A percentile compares a stretch with the other conserved stretches of the same genome.
Conservation (phyloP, 2,888 invertebrate genomes). For the Parapristionchus giblindavisi region DNA sequence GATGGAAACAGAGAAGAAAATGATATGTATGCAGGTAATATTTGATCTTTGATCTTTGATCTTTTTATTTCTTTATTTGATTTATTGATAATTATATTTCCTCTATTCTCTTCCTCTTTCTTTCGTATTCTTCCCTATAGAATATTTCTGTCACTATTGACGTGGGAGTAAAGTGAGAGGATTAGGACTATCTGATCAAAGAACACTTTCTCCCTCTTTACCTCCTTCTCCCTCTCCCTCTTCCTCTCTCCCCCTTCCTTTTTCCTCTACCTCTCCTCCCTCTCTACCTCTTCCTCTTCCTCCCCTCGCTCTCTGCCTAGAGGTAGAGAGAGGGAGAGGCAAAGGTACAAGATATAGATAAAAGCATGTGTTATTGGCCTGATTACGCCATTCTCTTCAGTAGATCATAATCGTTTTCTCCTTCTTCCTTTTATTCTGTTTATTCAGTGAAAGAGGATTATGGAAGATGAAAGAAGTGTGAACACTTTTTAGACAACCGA, state of each 20-base stretch:
- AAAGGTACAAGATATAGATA: neutral
- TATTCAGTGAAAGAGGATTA: slow-evolving; percentile 5
- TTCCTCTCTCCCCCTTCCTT: neutral
- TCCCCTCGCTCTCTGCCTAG: neutral
- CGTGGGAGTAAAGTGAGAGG: too few species aligned
- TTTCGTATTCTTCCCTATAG: too few species aligned
- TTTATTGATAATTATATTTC: slow-evolving; percentile 7
- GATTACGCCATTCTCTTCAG: slow-evolving; percentile 31
- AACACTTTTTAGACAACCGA: neutral
- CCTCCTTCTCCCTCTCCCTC: neutral
- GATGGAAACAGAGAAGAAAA: slow-evolving; percentile 1
- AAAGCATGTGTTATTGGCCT: slow-evolving; percentile 13
- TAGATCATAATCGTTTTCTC: too few species aligned
- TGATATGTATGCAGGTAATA: too few species aligned
- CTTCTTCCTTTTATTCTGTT: slow-evolving; percentile 30
- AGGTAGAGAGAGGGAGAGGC: slow-evolving; percentile 7
- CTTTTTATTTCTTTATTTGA: neutral
- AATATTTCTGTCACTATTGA: too few species aligned
- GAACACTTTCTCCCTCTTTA: neutral
- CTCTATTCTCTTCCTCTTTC: neutral
- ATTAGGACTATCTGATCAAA: too few species aligned
- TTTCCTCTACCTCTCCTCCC: neutral
- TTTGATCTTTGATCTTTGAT: too few species aligned
- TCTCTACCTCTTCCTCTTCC: slow-evolving; percentile 4
- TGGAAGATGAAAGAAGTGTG: slow-evolving; percentile 21